These are phyloP conservation scores for Cavia porcellus DNA, from an alignment of 2,113 vertebrate species.

Conservation along the genomic window DNA sequence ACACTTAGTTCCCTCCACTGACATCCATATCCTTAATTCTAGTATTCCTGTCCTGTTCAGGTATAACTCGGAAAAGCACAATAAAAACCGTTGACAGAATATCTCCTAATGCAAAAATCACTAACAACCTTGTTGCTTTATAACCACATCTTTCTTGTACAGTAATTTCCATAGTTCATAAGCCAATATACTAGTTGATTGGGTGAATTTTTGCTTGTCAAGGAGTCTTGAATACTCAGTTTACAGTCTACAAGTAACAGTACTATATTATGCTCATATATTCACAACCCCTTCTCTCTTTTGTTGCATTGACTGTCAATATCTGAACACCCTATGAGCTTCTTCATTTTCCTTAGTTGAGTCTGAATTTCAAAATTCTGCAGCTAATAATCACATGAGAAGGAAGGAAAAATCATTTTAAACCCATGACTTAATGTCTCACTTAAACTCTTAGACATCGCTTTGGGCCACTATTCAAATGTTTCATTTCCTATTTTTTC, in stretches of 20 bases:
- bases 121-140: not conserved
- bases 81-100: not conserved
- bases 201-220: not conserved
- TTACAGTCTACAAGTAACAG: not conserved
- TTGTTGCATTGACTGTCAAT: not conserved
- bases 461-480: not conserved
- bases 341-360: not conserved
- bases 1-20: not conserved
- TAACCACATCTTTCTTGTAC: not conserved
- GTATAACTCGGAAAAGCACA: not conserved
- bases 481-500: not conserved
- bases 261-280: not conserved
- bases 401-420: not conserved
- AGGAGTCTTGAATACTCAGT: not conserved
- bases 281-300: not conserved
- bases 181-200: not conserved
- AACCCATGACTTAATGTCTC: not conserved
- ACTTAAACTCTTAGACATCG: not conserved
- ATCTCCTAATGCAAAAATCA: not conserved
- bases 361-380: not conserved
- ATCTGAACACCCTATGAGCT: accelerated
- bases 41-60: not conserved
- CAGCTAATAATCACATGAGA: not conserved
- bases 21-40: not conserved
- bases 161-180: not conserved